A percentile compares a stretch with the other conserved stretches of the same genome.
phyloP scores from a whole-genome alignment of 2,113 vertebrate species.

The Xiphias gladius region DNA sequence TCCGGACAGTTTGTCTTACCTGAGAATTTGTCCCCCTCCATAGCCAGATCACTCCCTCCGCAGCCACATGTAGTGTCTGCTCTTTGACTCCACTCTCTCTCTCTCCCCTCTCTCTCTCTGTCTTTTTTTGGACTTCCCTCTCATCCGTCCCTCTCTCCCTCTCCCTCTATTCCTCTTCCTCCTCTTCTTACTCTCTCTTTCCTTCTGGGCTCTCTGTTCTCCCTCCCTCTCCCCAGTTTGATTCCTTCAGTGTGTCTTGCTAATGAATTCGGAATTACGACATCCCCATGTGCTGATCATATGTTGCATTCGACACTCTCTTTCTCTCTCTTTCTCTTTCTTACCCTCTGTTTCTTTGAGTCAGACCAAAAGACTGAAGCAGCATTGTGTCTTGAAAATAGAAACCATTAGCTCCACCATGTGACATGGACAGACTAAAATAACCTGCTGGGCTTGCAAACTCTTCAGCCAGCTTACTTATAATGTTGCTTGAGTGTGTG shows the following conservation, averaged over 20 bases:
- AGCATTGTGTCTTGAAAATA: slow-evolving; percentile 89
- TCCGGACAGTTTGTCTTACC: slow-evolving; percentile 85
- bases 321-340: slow-evolving; percentile 32
- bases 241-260: slow-evolving; percentile 93
- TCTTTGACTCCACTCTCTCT: slow-evolving; percentile 73
- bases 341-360: slow-evolving; percentile 30
- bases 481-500: slow-evolving; percentile 16
- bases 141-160: slow-evolving; percentile 46
- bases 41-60: slow-evolving; percentile 88
- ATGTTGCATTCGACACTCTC: slow-evolving; percentile 79
- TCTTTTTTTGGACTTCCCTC: slow-evolving; percentile 78
- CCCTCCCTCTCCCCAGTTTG: slow-evolving; percentile 80
- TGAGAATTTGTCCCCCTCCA: slow-evolving; percentile 98
- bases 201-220: slow-evolving; percentile 40
- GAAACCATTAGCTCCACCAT: slow-evolving; percentile 78
- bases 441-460: slow-evolving; percentile 72
- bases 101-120: slow-evolving; percentile 55
- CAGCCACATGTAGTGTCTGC: slow-evolving; percentile 88
- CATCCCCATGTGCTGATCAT: slow-evolving; percentile 97
- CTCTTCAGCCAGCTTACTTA: slow-evolving; percentile 47
- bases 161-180: slow-evolving; percentile 63
- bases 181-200: slow-evolving; percentile 61
- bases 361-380: slow-evolving; percentile 85
- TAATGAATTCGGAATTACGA: slow-evolving; percentile 92
- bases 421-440: slow-evolving; percentile 81